Conservation (phyloP, 2,888 invertebrate species). For the Sinelater perroti region DNA sequence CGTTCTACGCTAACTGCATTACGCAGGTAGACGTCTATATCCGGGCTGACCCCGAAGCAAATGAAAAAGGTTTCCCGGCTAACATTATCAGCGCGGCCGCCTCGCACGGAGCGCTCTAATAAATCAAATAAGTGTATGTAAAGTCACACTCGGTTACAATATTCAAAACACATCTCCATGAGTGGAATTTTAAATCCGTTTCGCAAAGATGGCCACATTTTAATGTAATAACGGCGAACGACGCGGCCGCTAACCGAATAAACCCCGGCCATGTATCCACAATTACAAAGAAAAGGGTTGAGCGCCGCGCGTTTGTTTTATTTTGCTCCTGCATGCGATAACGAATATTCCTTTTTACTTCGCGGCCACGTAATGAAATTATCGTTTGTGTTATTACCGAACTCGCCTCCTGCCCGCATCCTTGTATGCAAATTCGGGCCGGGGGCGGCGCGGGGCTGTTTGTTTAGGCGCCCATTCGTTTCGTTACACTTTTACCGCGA, state of each 20-base stretch:
- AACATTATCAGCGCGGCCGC: conserved; percentile 28
- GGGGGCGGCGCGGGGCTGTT: conserved; percentile 20
- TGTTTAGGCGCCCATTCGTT: conserved; percentile 31
- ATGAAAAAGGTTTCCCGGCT: conserved; percentile 33
- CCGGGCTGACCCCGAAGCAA: conserved; percentile 32
- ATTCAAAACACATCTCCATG: conserved; percentile 58
- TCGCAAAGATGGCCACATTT: conserved; percentile 59
- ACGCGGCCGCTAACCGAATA: conserved; percentile 53
- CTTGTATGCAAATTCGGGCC: conserved; percentile 36
- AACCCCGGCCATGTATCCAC: conserved; percentile 45
- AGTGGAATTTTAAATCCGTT: conserved; percentile 60
- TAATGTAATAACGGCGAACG: conserved; percentile 56
- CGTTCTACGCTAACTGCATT: conserved; percentile 21
- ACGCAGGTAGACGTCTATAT: conserved; percentile 30
- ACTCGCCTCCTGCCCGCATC: conserved; percentile 29
- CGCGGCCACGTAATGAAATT: conserved; percentile 44
- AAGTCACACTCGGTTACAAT: conserved; percentile 57
- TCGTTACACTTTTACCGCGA: conserved; percentile 10
- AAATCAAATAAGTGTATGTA: conserved; percentile 60
- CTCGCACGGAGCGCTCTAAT: conserved; percentile 48
- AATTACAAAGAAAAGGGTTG: conserved; percentile 41
- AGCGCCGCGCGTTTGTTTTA: conserved; percentile 41
- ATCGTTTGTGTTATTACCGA: conserved; percentile 41
- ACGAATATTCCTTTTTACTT: conserved; percentile 44
- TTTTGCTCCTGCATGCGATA: conserved; percentile 40